A percentile compares a stretch with the other conserved stretches of the same genome.
These are phyloP conservation scores for Metridium senile DNA, from an alignment of 92 coral and sea anemone genomes.

Conservation along the genomic window DNA sequence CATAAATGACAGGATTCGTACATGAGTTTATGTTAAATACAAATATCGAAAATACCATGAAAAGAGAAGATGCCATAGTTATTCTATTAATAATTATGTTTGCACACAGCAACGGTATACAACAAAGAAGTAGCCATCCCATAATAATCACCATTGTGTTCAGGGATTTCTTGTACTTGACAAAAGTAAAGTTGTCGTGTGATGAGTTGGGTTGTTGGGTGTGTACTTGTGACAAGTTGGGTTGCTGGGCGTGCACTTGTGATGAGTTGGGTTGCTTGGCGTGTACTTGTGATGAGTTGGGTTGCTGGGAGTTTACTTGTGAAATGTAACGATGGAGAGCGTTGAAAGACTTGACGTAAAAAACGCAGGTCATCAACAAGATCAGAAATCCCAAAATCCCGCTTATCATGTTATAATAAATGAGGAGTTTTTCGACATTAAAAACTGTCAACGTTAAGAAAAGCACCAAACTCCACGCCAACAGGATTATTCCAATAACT, in stretches of 20 bases:
- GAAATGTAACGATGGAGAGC: not conserved
- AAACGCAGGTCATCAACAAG: no score
- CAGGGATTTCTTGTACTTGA: not conserved
- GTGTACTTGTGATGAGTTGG: not conserved
- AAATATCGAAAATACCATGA: not conserved
- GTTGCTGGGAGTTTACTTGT: not conserved
- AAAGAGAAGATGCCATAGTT: not conserved
- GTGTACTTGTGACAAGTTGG: not conserved
- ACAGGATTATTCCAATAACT: not conserved
- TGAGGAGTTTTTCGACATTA: no score
- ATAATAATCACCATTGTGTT: not conserved
- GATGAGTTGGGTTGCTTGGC: not conserved
- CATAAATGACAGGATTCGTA: not conserved
- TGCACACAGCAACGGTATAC: not conserved
- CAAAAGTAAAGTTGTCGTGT: not conserved
- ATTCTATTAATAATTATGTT: not conserved
- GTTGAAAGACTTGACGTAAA: no score
- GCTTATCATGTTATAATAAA: no score
- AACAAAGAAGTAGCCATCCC: not conserved
- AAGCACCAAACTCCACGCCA: not conserved
- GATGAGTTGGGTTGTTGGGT: not conserved
- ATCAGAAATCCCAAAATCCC: no score
- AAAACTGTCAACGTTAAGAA: not conserved
- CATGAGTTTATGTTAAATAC: not conserved
- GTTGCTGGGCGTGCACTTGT: not conserved